Percentiles rank a stretch among this genome's conserved stretches.
phyloP scores from a whole-genome alignment of 2,888 invertebrate genomes.

The Lasioglossum lativentre region DNA sequence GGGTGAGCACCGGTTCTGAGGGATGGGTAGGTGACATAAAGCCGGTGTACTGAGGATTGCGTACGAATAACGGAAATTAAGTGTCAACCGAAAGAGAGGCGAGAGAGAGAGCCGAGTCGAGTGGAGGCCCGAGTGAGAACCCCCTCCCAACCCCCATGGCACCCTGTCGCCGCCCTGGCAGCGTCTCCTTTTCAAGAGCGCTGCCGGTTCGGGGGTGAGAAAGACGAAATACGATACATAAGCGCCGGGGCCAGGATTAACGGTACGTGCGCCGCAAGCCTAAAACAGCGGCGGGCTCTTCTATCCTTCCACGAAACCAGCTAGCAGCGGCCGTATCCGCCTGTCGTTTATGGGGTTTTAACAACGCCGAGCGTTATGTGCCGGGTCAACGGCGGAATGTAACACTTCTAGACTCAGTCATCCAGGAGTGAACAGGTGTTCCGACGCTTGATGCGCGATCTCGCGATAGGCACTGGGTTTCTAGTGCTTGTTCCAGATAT shows the following conservation, averaged over 20 bases:
- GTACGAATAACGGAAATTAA: constrained; percentile 85
- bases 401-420: neutral
- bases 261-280: constrained; percentile 81
- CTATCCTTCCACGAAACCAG: constrained; percentile 50
- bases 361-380: constrained; percentile 61
- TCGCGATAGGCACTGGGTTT: constrained; percentile 3
- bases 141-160: constrained; percentile 45
- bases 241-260: constrained; percentile 79
- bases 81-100: constrained; percentile 82
- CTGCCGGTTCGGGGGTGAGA: constrained; percentile 49
- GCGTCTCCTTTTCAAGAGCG: constrained; percentile 68
- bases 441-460: neutral
- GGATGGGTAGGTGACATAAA: constrained; percentile 78
- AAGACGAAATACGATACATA: constrained; percentile 70
- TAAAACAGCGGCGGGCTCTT: constrained; percentile 70
- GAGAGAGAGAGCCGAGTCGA: constrained; percentile 67
- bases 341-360: constrained; percentile 72
- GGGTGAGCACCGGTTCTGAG: constrained; percentile 55
- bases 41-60: constrained; percentile 78
- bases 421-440: constrained; percentile 36
- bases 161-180: constrained; percentile 54
- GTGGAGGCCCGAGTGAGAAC: constrained; percentile 65
- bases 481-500: neutral
- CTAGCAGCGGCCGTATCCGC: constrained; percentile 47
- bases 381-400: constrained; percentile 46